Conservation (phyloP, 2,888 invertebrate species). For the Coelinius sp. region DNA sequence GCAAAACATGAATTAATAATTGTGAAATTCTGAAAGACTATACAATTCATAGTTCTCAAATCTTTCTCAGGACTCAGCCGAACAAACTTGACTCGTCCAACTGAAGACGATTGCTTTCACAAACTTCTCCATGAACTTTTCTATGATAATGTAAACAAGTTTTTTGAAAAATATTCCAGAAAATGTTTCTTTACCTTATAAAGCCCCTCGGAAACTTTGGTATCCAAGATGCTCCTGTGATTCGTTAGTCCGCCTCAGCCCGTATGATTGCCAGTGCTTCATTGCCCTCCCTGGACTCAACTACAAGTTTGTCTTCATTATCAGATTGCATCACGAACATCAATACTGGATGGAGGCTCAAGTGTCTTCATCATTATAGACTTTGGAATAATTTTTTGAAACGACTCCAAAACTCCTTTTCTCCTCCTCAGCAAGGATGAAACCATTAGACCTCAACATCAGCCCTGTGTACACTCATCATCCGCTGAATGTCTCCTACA, state of each 20-base stretch:
- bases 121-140: constrained; percentile 38
- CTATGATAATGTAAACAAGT: constrained; percentile 23
- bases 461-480: background rate
- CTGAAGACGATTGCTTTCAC: constrained; percentile 40
- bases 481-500: background rate
- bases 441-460: background rate
- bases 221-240: constrained; percentile 39
- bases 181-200: background rate
- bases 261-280: constrained; percentile 46
- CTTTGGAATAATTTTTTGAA: background rate
- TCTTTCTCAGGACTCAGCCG: background rate
- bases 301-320: constrained; percentile 14
- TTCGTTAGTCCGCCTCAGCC: constrained; percentile 46
- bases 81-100: constrained; percentile 35
- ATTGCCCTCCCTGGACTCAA: constrained; percentile 31
- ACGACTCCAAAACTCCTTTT: background rate
- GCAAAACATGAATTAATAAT: background rate
- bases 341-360: background rate
- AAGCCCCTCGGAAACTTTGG: constrained; percentile 46
- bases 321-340: background rate
- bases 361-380: background rate
- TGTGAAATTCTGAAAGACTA: background rate
- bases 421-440: background rate
- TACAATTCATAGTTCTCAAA: background rate
- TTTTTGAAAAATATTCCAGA: constrained; percentile 15